Percentiles rank a stretch among this genome's conserved stretches.
Evolutionary conservation across 2,113 vertebrate genomes (phyloP).

Genomic region (Semnornis frantzii): DNA sequence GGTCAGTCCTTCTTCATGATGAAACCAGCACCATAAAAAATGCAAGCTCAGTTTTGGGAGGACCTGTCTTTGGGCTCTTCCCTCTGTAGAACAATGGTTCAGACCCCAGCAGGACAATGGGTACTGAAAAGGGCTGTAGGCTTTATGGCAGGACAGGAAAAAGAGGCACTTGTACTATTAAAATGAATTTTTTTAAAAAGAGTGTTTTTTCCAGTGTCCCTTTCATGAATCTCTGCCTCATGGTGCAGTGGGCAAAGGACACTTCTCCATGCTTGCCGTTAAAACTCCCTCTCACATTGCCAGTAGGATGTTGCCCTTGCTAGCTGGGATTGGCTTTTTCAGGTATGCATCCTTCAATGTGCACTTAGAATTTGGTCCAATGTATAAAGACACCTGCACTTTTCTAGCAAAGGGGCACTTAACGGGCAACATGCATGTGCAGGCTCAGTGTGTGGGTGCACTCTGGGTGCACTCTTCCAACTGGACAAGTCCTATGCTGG

Average conservation of each 20-base stretch:
- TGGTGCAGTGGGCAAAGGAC: not conserved
- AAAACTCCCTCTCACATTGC: not conserved
- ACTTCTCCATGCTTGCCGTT: not conserved
- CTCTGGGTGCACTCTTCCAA: not conserved
- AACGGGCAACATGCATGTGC: rapidly evolving
- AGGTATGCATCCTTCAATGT: not conserved
- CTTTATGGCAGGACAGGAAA: not conserved
- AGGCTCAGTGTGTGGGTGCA: not conserved
- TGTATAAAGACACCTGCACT: not conserved
- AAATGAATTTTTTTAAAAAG: no score
- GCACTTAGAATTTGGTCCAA: not conserved
- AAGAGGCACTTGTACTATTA: not conserved
- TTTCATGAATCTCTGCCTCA: rapidly evolving
- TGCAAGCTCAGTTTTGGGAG: not conserved
- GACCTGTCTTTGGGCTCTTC: not conserved
- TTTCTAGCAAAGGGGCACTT: not conserved
- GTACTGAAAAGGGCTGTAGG: not conserved
- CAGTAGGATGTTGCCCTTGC: not conserved
- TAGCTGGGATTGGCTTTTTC: not conserved
- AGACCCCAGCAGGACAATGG: not conserved
- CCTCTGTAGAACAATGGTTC: not conserved
- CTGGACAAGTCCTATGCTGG: not conserved
- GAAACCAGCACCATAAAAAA: not conserved
- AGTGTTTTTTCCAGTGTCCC: not conserved
- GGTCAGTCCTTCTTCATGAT: not conserved